Evolutionary conservation across 30 jellyfish, hydroid and myxozoan genomes (phyloP), one percentile per base, ranked within the genome.

Genomic region (Aurelia coerulea): DNA sequence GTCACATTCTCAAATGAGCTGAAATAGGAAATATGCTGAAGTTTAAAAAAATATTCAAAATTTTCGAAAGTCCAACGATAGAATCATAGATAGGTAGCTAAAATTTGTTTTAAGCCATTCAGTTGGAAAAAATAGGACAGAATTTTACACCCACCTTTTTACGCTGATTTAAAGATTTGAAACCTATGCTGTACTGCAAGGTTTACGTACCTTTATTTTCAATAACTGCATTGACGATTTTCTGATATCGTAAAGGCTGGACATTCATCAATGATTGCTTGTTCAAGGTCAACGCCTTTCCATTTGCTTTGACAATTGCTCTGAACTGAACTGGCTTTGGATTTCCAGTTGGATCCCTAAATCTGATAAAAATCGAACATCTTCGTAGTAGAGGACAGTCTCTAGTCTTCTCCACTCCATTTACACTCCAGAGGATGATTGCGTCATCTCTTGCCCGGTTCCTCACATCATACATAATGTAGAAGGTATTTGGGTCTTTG

Each of bases 241-340:
- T 50, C 13, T 54, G 80, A 65, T 62, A 39, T 37, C 67, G 80
- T 32, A 14, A 2, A 15, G 89, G 89, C 58, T 33, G 66, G 12
- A 79, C 80, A 18, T 19, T 62, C 4, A 79, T 15, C 4, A 42
- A 29, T 10, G 51, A 15, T 32, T 4, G 18, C 23, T 46, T 46
- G 60, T 79, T 79, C 18, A 79, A 17, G n/a, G 17, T 3, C 31
- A 77, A 41, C 19, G 11, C 51, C 62, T 12, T 7, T 75, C 68
- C 68, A 9, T 75, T 77, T 15, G 41, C 78, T 60, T 76, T 77
- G n/a, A 76, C 3, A 5, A 77, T 42, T 37, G 87, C 87, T 59
- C 19, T 59, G n/a, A 77, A 77, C 2, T 32, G 78, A 17, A 77
- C 19, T 7, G 78, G 78, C 56, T 46, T 46, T 6, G 56, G 56